A percentile compares a stretch with the other conserved stretches of the same genome.
Conservation (phyloP, 1,140 invertebrate genomes). For the Lucilia sericata region DNA sequence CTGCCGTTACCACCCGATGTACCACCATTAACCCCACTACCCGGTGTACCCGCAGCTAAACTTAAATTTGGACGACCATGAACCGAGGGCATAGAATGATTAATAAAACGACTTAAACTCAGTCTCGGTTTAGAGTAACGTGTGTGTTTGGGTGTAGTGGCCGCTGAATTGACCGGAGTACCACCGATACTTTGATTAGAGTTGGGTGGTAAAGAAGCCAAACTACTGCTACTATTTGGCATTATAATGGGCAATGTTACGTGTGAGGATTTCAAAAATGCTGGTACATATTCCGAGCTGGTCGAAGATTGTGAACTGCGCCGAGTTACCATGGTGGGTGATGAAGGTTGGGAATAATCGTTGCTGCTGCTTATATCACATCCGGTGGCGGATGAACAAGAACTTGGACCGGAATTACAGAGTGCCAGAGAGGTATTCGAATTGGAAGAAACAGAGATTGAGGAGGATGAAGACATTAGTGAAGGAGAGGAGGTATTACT, state of each 20-base stretch:
- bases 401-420: constrained; percentile 47
- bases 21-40: constrained; percentile 45
- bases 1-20: not conserved
- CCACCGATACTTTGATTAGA: constrained; percentile 5
- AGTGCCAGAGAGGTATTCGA: constrained; percentile 50
- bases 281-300: constrained; percentile 55
- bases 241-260: constrained; percentile 60
- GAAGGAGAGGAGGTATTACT: constrained; percentile 48
- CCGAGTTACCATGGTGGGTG: constrained; percentile 42
- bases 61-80: constrained; percentile 72
- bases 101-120: constrained; percentile 62
- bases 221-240: constrained; percentile 48
- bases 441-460: constrained; percentile 50
- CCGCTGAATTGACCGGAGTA: constrained; percentile 56
- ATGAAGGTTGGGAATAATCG: constrained; percentile 43
- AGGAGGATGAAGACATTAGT: constrained; percentile 45
- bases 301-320: constrained; percentile 13
- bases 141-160: constrained; percentile 63
- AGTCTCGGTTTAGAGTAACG: constrained; percentile 64
- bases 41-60: constrained; percentile 51
- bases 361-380: constrained; percentile 42
- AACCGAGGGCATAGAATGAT: constrained; percentile 71
- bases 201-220: constrained; percentile 48
- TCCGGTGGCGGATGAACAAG: constrained; percentile 47
- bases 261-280: constrained; percentile 58